These are phyloP conservation scores for Papilio polyxenes DNA, from an alignment of 1,140 invertebrate genomes.

Conservation along the genomic window DNA sequence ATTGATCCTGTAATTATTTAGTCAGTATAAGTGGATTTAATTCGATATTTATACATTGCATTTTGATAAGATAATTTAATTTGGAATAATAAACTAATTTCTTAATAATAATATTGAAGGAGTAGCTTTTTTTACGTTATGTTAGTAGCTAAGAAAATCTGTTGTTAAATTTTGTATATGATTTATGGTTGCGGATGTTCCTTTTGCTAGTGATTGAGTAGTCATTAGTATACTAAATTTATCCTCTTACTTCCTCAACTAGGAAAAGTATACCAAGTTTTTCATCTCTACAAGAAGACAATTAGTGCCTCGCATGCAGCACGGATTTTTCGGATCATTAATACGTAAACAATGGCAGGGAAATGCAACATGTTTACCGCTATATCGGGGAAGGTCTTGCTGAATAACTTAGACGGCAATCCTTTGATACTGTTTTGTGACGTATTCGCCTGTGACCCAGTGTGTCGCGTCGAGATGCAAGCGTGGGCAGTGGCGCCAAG, in stretches of 20 bases:
- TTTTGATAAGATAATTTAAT: background rate
- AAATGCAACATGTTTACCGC: background rate
- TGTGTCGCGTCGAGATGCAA: slow-evolving; percentile 47
- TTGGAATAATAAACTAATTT: too few relatives aligned
- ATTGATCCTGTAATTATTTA: slow-evolving; percentile 5
- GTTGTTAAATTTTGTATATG: too few relatives aligned
- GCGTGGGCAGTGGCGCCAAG: slow-evolving; percentile 64
- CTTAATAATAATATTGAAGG: too few relatives aligned
- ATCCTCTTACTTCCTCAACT: too few relatives aligned
- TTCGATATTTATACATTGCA: background rate
- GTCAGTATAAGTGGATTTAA: background rate
- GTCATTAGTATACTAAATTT: too few relatives aligned
- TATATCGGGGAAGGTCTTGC: background rate
- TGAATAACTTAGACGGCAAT: slow-evolving; percentile 18
- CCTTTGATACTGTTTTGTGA: slow-evolving; percentile 14
- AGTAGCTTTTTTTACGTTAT: too few relatives aligned
- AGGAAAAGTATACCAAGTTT: too few relatives aligned
- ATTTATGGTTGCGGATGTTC: too few relatives aligned
- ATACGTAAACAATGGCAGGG: background rate
- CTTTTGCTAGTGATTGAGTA: too few relatives aligned
- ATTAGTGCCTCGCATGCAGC: too few relatives aligned
- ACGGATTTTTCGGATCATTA: background rate
- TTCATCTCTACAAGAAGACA: too few relatives aligned
- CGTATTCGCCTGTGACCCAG: slow-evolving; percentile 38
- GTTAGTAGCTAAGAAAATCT: too few relatives aligned